A percentile compares a stretch with the other conserved stretches of the same genome.
These are phyloP conservation scores for Alfaro cultratus DNA, from an alignment of 2,797 vertebrate genomes.

Conservation along the genomic window DNA sequence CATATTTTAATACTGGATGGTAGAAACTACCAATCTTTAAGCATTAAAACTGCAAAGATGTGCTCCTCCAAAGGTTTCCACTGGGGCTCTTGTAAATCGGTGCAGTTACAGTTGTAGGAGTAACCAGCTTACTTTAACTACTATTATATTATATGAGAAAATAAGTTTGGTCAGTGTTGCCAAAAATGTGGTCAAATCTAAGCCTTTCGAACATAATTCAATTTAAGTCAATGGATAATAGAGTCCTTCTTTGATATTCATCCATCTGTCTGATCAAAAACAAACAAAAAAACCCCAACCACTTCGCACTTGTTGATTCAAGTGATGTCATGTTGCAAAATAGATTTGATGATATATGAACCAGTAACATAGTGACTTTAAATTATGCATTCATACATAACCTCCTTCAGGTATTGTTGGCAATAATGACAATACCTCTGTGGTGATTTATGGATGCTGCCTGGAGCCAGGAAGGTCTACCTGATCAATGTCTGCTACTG, in stretches of 20 bases:
- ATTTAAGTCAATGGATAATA: background rate
- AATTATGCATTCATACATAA: conserved; percentile 10
- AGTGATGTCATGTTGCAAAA: background rate
- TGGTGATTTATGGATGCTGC: conserved; percentile 60
- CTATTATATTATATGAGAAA: background rate
- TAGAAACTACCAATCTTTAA: background rate
- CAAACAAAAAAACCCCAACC: background rate
- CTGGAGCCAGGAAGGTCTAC: conserved; percentile 50
- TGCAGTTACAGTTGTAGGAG: background rate
- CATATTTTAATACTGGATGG: background rate
- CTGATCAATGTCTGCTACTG: conserved; percentile 72
- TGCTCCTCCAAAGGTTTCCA: background rate
- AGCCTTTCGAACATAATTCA: background rate
- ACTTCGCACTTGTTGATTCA: background rate
- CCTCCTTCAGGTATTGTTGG: conserved; percentile 19
- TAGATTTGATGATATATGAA: conserved; percentile 17
- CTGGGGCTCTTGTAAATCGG: background rate
- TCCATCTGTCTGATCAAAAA: background rate
- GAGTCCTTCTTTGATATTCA: background rate
- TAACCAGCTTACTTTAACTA: background rate
- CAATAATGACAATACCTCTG: conserved; percentile 64
- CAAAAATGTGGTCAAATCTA: background rate
- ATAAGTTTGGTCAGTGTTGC: background rate
- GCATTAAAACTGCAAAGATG: background rate
- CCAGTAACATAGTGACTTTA: conserved; percentile 9